A percentile compares a stretch with the other conserved stretches of the same genome.
Evolutionary conservation across 2,888 invertebrate species (phyloP).

Genomic region (Sussaba pulchella): DNA sequence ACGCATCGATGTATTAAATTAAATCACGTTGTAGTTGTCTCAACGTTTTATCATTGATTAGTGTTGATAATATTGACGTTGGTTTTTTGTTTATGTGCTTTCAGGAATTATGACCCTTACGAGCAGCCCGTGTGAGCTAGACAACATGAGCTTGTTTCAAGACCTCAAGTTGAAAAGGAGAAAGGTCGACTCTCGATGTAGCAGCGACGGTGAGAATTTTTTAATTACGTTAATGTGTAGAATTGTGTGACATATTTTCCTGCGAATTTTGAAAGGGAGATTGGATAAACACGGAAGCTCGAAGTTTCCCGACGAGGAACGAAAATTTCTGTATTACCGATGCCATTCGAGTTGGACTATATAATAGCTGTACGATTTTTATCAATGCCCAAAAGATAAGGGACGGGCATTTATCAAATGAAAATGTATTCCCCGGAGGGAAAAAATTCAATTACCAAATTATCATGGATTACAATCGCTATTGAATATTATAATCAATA

Average conservation of each 20-base stretch:
- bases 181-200: conserved; percentile 98
- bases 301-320: not conserved
- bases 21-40: too few relatives aligned
- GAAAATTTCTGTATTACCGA: conserved; percentile 1
- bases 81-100: conserved; percentile 75
- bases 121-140: conserved; percentile 98
- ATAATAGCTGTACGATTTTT: not conserved
- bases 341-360: not conserved
- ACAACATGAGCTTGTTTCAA: conserved; percentile 99
- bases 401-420: too few relatives aligned
- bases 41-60: not conserved
- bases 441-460: too few relatives aligned
- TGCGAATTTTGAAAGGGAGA: not conserved
- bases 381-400: too few relatives aligned
- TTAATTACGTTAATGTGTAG: conserved; percentile 11
- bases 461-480: too few relatives aligned
- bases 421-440: too few relatives aligned
- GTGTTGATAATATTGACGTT: not conserved
- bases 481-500: too few relatives aligned
- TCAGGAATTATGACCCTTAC: conserved; percentile 99
- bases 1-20: too few relatives aligned
- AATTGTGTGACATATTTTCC: not conserved
- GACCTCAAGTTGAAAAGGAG: conserved; percentile 99
- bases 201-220: conserved; percentile 93
- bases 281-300: conserved; percentile 5